Conservation (phyloP, 2,113 vertebrate species). For the Pelmatolapia mariae region DNA sequence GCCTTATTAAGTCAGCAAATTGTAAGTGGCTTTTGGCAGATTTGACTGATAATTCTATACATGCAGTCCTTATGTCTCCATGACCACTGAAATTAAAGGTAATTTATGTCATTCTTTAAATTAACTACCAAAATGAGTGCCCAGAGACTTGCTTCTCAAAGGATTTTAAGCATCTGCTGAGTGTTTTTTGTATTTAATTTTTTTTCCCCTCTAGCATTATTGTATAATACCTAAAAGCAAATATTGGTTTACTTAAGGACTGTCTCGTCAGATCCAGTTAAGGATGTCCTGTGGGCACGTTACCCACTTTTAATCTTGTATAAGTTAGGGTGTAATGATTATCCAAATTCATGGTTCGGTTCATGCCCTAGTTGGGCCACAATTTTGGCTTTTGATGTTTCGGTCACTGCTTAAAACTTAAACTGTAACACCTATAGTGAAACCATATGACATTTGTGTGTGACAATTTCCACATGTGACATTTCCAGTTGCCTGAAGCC, state of each 20-base stretch:
- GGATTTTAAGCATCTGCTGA: not conserved
- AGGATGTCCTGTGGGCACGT: not conserved
- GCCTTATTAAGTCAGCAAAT: not conserved
- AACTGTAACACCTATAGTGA: not conserved
- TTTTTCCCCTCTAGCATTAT: not conserved
- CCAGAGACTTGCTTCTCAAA: not conserved
- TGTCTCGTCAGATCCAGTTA: not conserved
- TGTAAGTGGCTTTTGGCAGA: not conserved
- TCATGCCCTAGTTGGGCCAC: not conserved
- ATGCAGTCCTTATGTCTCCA: not conserved
- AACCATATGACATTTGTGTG: not conserved
- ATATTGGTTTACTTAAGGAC: not conserved
- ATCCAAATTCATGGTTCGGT: not conserved
- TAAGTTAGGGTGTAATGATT: not conserved
- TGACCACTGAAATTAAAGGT: not conserved
- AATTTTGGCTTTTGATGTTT: not conserved
- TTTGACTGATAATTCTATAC: not conserved
- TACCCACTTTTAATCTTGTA: not conserved
- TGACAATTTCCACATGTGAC: not conserved
- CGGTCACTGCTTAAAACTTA: not conserved
- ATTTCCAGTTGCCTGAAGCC: not conserved
- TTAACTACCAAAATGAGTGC: not conserved
- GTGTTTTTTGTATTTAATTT: not conserved
- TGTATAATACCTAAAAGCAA: not conserved
- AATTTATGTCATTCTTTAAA: not conserved